phyloP scores from a whole-genome alignment of 2,888 invertebrate genomes.

The Maniola hyperantus region DNA sequence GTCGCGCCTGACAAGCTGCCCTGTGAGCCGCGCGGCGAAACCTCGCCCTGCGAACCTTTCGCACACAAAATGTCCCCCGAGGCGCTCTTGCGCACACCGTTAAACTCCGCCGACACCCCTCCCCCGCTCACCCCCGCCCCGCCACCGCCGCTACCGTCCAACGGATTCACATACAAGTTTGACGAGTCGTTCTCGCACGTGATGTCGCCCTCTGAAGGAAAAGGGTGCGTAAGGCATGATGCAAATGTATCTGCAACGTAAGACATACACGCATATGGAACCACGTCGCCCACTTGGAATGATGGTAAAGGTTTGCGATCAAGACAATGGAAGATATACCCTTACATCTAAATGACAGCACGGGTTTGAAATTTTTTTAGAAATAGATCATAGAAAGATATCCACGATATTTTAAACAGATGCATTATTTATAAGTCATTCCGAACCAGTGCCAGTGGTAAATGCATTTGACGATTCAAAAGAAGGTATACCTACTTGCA shows the following conservation, averaged over 20 bases:
- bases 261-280: slow-evolving; percentile 79
- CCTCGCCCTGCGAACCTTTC: slow-evolving; percentile 80
- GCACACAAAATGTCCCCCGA: slow-evolving; percentile 89
- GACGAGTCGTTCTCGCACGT: slow-evolving; percentile 88
- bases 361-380: background rate
- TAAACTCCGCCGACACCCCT: slow-evolving; percentile 66
- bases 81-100: slow-evolving; percentile 89
- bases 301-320: slow-evolving; percentile 45
- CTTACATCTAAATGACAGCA: background rate
- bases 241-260: slow-evolving; percentile 96
- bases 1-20: slow-evolving; percentile 71
- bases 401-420: slow-evolving; percentile 4
- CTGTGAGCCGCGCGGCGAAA: slow-evolving; percentile 73
- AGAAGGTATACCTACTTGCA: no score
- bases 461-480: no score
- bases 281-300: slow-evolving; percentile 55
- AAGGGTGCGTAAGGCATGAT: slow-evolving; percentile 98
- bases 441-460: no score
- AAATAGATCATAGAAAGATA: background rate
- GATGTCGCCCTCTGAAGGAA: slow-evolving; percentile 92
- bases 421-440: slow-evolving; percentile 1
- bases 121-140: slow-evolving; percentile 53
- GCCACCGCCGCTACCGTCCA: slow-evolving; percentile 86
- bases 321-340: background rate
- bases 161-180: slow-evolving; percentile 94